Conservation (phyloP, 2,797 vertebrate genomes). For the Rhinella marina region DNA sequence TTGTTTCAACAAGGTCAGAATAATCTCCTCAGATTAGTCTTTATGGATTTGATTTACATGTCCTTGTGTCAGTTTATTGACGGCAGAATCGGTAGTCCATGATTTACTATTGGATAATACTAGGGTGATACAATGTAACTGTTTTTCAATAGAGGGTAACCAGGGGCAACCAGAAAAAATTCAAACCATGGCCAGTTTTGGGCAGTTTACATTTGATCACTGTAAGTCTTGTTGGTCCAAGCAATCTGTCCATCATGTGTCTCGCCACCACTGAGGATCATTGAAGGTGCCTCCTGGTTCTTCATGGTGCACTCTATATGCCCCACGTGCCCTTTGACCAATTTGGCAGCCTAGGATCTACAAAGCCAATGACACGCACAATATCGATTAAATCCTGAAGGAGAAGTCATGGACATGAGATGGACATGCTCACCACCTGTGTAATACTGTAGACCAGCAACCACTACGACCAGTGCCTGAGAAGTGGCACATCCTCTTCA, state of each 20-base stretch:
- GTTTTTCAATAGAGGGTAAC: not conserved
- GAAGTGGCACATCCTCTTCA: not conserved
- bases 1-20: not conserved
- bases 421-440: not conserved
- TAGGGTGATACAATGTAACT: not conserved
- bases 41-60: not conserved
- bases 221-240: too few species aligned
- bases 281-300: too few species aligned
- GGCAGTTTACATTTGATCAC: too few species aligned
- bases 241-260: too few species aligned
- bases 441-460: not conserved
- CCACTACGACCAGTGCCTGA: not conserved
- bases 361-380: not conserved
- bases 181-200: too few species aligned
- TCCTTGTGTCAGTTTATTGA: not conserved
- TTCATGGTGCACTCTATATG: not conserved
- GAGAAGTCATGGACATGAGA: not conserved
- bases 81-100: not conserved
- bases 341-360: not conserved
- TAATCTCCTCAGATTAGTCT: not conserved
- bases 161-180: not conserved
- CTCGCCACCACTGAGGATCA: too few species aligned
- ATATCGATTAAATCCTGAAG: too few species aligned
- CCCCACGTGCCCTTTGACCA: not conserved
- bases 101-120: not conserved